phyloP scores from a whole-genome alignment of 2,888 invertebrate genomes.

The Mylabris sibirica region DNA sequence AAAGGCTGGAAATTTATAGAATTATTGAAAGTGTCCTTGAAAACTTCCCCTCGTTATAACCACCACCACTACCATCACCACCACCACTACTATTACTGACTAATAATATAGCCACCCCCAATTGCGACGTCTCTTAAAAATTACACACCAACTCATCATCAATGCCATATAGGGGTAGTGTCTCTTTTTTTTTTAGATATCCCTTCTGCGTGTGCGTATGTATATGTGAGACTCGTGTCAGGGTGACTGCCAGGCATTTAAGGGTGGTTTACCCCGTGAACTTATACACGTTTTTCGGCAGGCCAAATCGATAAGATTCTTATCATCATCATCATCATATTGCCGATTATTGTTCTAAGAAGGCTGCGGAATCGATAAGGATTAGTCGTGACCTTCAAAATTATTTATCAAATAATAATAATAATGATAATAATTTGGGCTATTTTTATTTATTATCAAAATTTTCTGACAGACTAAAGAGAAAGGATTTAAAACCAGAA shows the following conservation, averaged over 20 bases:
- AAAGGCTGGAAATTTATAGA: background rate
- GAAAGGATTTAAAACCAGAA: background rate
- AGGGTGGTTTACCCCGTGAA: background rate
- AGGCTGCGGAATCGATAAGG: background rate
- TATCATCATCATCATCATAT: background rate
- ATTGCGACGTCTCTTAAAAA: background rate
- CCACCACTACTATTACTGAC: background rate
- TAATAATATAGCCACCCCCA: background rate
- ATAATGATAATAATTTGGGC: background rate
- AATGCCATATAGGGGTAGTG: background rate
- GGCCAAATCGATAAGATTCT: background rate
- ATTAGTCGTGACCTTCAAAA: too few relatives aligned
- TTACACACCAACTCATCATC: conserved; percentile 1
- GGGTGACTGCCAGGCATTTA: background rate
- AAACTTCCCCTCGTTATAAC: background rate
- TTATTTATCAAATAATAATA: background rate
- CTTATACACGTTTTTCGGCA: background rate
- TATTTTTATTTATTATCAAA: background rate
- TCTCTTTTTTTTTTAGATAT: background rate
- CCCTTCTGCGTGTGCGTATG: too few relatives aligned
- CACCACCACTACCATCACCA: background rate
- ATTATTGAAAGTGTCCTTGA: conserved; percentile 9
- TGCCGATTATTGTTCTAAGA: background rate
- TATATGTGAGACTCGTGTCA: background rate
- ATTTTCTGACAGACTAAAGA: background rate